These are phyloP conservation scores for Volucella inflata DNA, from an alignment of 2,888 invertebrate genomes.

Conservation along the genomic window DNA sequence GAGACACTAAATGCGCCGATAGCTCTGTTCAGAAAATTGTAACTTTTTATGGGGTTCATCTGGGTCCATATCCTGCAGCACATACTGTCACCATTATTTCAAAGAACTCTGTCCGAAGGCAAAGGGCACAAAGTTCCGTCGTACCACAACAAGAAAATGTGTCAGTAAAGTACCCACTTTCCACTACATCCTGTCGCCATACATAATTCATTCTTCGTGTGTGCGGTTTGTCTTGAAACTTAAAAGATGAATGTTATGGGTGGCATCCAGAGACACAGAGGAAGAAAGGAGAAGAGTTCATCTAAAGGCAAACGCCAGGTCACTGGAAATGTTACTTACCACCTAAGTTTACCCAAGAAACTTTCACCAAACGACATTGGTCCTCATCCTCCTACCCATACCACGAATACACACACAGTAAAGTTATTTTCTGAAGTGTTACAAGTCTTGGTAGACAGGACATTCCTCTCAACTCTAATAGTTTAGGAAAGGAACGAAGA, in stretches of 20 bases:
- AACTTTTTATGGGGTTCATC: no score
- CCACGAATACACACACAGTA: background rate
- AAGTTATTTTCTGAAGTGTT: no score
- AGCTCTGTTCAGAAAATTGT: no score
- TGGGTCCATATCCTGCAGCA: no score
- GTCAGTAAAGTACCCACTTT: slow-evolving; percentile 17
- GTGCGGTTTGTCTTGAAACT: slow-evolving; percentile 42
- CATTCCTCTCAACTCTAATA: no score
- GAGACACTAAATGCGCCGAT: no score
- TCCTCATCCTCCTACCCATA: background rate
- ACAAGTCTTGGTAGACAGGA: no score
- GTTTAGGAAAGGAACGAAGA: no score
- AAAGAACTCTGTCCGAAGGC: no score
- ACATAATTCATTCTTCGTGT: background rate
- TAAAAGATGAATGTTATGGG: slow-evolving; percentile 51
- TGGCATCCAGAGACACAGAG: background rate
- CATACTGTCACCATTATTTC: no score
- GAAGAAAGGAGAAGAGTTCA: slow-evolving; percentile 22
- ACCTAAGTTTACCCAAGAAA: slow-evolving; percentile 27
- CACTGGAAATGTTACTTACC: slow-evolving; percentile 28
- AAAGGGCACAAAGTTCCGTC: no score
- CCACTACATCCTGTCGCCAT: background rate
- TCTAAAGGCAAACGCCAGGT: slow-evolving; percentile 37
- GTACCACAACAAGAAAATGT: background rate
- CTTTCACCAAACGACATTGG: slow-evolving; percentile 26